These are phyloP conservation scores for Prolemur simus DNA, from an alignment of 2,113 vertebrate species.

Conservation along the genomic window DNA sequence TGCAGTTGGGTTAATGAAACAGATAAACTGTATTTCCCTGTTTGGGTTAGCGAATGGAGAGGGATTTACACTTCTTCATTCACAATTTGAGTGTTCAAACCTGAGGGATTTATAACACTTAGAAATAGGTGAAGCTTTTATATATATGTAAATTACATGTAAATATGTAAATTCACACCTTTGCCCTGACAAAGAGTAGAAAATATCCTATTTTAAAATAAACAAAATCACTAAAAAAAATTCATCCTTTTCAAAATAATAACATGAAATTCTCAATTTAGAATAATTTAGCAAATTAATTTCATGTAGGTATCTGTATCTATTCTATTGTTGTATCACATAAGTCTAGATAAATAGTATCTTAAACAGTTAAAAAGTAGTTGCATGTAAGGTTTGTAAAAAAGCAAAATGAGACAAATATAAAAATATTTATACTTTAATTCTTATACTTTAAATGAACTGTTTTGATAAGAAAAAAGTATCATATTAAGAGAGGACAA, in stretches of 20 bases:
- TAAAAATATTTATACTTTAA: not conserved
- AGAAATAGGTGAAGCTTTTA: not conserved
- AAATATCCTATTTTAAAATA: not conserved
- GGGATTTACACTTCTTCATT: not conserved
- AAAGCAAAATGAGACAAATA: not conserved
- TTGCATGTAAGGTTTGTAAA: not conserved
- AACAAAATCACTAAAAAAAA: not conserved
- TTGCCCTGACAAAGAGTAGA: conserved; percentile 24
- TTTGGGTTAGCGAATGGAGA: not conserved
- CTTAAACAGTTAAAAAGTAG: not conserved
- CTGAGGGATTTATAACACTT: not conserved
- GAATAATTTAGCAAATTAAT: not conserved
- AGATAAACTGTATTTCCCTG: not conserved
- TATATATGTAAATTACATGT: not conserved
- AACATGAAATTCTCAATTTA: not conserved
- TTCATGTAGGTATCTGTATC: not conserved
- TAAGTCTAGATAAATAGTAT: not conserved
- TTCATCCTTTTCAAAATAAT: not conserved
- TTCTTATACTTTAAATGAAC: conserved; percentile 21
- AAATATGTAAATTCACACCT: not conserved
- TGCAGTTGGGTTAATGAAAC: not conserved
- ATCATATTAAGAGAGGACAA: not conserved
- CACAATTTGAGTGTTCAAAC: not conserved
- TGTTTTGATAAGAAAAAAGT: not conserved
- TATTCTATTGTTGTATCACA: not conserved